Evolutionary conservation across 2,888 invertebrate species (phyloP), one percentile per base, ranked within the genome.

Genomic region (Drosophila quinaria): DNA sequence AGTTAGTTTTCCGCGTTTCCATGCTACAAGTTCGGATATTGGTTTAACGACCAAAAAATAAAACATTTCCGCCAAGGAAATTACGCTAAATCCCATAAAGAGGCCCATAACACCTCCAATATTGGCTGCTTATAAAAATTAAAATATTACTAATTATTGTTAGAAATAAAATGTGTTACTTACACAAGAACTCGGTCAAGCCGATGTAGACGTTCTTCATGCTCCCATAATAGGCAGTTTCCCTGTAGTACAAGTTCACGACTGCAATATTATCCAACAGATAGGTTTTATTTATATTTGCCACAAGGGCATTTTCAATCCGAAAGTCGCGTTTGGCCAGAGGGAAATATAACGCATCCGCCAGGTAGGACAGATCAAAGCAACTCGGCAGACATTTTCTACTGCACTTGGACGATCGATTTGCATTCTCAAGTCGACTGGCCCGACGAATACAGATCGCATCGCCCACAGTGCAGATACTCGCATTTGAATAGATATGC

Each of bases 101-200:
- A 97, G 93, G 0, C 97, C 96, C 33, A 97, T 93, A 2, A 97
- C 93, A 4, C 97, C 97, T 13, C 97, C 97, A 0, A 96, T 95
- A 89, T 96, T 96, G 0, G 97, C 97, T 97, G 92, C 44, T 94
- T 94, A 54, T 4, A 31, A 46, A 47, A 41, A 13, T 0, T 2
- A 6, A 42, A 19, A 33, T 15, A 6, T 42, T 22, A n/a, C 2
- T 13, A 13, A 25, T 4, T 8, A 9, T n/a, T 3, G 2, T 15
- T 6, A 1, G 4, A n/a, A 6, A 25, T 15, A 17, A 6, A 8
- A 13, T 29, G 9, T 0, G 11, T 19, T 9, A 56, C 96, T 95
- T 93, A 97, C 97, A 97, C 49, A 97, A 91, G 91, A 97, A 96
- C 92, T 97, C 97, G 0, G 96, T 96, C 22, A 96, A 94, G 44